Percentiles rank a stretch among this genome's conserved stretches.
phyloP scores from a whole-genome alignment of 2,888 invertebrate species.

The Lycaena phlaeas region DNA sequence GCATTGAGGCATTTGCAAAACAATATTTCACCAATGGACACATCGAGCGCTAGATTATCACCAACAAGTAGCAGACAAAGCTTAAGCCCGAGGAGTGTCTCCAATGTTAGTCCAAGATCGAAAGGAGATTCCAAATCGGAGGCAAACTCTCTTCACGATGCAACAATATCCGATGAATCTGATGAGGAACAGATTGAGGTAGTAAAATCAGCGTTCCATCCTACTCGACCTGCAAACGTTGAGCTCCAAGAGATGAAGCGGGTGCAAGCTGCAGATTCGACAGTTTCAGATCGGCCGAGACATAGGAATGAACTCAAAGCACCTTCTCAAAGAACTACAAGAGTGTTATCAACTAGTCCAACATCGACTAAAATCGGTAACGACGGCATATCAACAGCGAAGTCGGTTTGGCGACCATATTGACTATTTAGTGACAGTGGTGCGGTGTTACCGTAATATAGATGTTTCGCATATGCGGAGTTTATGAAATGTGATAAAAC shows the following conservation, averaged over 20 bases:
- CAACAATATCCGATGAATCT: conserved; percentile 75
- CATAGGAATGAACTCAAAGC: conserved; percentile 74
- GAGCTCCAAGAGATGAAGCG: conserved; percentile 69
- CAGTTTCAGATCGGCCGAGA: conserved; percentile 65
- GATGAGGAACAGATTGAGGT: conserved; percentile 84
- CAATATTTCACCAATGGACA: conserved; percentile 59
- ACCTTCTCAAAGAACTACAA: conserved; percentile 67
- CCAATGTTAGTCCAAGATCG: conserved; percentile 57
- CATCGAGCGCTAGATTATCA: conserved; percentile 63
- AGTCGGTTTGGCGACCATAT: conserved; percentile 84
- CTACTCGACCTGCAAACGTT: conserved; percentile 74
- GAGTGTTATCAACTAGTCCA: conserved; percentile 55
- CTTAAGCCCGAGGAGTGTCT: conserved; percentile 61
- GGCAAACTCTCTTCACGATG: conserved; percentile 76
- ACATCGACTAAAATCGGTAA: conserved; percentile 74
- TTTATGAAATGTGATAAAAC: conserved; percentile 63
- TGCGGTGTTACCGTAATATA: no score
- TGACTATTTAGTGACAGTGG: conserved; percentile 48
- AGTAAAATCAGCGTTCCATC: conserved; percentile 82
- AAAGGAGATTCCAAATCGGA: conserved; percentile 73
- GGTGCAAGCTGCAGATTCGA: conserved; percentile 74
- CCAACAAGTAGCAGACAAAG: conserved; percentile 73
- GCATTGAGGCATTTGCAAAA: conserved; percentile 62
- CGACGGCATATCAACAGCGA: conserved; percentile 70
- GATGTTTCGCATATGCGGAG: conserved; percentile 33